Base-by-base conservation (phyloP, 2,797 vertebrate species). In the Apogon talboti region DNA sequence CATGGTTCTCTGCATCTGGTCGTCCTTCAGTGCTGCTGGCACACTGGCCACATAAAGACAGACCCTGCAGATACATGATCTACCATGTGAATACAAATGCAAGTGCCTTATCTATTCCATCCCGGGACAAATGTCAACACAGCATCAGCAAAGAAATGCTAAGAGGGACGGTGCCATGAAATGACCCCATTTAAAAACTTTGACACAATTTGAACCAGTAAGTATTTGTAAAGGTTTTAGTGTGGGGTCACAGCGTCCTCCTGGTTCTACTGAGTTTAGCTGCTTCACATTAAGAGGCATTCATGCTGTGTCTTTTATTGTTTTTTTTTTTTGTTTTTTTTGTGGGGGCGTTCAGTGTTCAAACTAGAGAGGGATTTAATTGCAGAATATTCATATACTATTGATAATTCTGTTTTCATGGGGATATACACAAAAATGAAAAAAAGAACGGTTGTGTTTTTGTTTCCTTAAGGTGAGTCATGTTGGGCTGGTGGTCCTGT, bases 11-110 rank as follows among this genome's bases (percentile, higher is more conserved):
- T 66, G 71, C 72, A 71, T 85, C 63, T 80, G 62, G 66, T 82
- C 78, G 74, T 87, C 67, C 77, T 84, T 71, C 66, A 53, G 66
- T 30, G 79, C 80, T 75, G 70, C 70, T 82, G 81, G 83, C 85
- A 71, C 66, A 73, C 55, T 69, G 79, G 74, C 73, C 71, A 85
- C 74, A 82, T 78, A 77, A 83, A 79, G 76, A 79, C 48, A 76
- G 76, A 74, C 66, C 72, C 77, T 78, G 78, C 70, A 81, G 79
- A 76, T 60, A 73, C 61, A 2, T 43, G 19, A 72, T 43, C 43
- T 42, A 45, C 71, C n/a, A 57, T 56, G 40, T 51, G 83, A 84
- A 87, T 90, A 84, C 76, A 75, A 87, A 87, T 82, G 15, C 11
- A 45, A 63, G 66, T 21, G 37, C 43, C 60, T 69, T 12, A 35